Conservation (phyloP, 23 tunicate genomes). For the Halocynthia roretzi region DNA sequence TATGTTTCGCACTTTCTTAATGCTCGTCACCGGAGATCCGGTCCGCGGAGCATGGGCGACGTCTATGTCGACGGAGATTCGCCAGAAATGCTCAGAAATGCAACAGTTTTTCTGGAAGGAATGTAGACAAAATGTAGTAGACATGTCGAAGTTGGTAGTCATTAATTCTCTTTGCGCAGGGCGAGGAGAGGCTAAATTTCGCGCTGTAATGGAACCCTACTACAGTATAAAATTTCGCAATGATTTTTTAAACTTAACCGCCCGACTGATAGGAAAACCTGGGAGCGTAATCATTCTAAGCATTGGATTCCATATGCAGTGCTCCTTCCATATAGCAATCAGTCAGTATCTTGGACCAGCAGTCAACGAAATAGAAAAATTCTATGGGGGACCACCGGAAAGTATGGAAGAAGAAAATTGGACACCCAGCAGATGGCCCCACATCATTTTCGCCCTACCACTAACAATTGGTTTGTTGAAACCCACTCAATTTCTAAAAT, state of each 20-base stretch:
- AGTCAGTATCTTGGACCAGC: slow-evolving; percentile 16
- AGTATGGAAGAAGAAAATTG: not conserved
- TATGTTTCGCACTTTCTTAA: slow-evolving; percentile 12
- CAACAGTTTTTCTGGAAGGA: slow-evolving; percentile 22
- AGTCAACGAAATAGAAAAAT: not conserved
- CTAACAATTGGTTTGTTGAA: slow-evolving; percentile 16
- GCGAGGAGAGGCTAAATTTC: slow-evolving; percentile 13
- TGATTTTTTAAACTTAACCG: slow-evolving; percentile 14
- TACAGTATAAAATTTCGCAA: slow-evolving; percentile 15
- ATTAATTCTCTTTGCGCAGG: slow-evolving; percentile 22
- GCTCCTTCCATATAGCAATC: slow-evolving; percentile 1
- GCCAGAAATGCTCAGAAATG: not conserved
- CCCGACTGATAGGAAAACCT: slow-evolving; percentile 9
- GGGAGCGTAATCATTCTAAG: slow-evolving; percentile 37
- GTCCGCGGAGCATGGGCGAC: slow-evolving; percentile 24
- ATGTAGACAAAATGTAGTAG: slow-evolving; percentile 4
- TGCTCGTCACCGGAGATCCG: slow-evolving; percentile 10
- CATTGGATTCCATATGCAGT: slow-evolving; percentile 17
- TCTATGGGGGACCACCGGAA: not conserved
- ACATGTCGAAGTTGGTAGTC: not conserved
- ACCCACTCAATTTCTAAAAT: not conserved
- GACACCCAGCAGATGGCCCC: slow-evolving; percentile 15
- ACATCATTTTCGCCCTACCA: slow-evolving; percentile 8
- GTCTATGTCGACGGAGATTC: not conserved
- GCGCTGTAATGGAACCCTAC: slow-evolving; percentile 16